Evolutionary conservation across 2,888 invertebrate genomes (phyloP), one percentile per base, ranked within the genome.

Genomic region (Eupsilia transversa): DNA sequence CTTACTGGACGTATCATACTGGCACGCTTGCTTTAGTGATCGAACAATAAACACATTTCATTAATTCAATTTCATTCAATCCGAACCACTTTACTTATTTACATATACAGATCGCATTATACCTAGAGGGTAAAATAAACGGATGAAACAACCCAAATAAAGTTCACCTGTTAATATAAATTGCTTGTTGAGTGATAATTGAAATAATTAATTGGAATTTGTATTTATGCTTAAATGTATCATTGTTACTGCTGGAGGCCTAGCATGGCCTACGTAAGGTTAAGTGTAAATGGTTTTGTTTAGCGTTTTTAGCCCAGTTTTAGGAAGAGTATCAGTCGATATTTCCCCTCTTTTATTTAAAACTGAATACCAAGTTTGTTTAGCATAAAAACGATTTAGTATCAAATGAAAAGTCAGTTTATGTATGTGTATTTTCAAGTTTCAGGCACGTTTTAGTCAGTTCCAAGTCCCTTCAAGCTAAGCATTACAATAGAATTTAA

Each of bases 181-280:
- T 89, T 85, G 87, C 76, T 87, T 85, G 89, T 89, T 89, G 86
- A 89, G 86, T 90, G 87, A 86, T 91, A 82, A 86, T 83, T 80
- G 80, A 84, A 87, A 84, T 83, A 87, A 91, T 90, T 88, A 89
- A 92, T 89, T 88, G 77, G 80, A 88, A 89, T 88, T 85, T 74
- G 83, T 77, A 83, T 85, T 83, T 77, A 68, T 75, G 71, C 66
- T 85, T 79, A 80, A 73, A 77, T 83, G 33, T 27, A 33, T 54
- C 35, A 14, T 33, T 61, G 20, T 43, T 54, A 23, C 33, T 60
- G 41, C 5, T 56, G 38, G 54, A 56, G 7, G 41, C 52, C 2
- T 61, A 7, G 9, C 2, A 56, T 54, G 17, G 27, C 3, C 49
- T 43, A 65, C 20, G 3, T 46, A 9, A 2, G 9, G 23, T 27